Evolutionary conservation across 2,113 vertebrate species (phyloP).

Genomic region (Todiramphus saurophagus): DNA sequence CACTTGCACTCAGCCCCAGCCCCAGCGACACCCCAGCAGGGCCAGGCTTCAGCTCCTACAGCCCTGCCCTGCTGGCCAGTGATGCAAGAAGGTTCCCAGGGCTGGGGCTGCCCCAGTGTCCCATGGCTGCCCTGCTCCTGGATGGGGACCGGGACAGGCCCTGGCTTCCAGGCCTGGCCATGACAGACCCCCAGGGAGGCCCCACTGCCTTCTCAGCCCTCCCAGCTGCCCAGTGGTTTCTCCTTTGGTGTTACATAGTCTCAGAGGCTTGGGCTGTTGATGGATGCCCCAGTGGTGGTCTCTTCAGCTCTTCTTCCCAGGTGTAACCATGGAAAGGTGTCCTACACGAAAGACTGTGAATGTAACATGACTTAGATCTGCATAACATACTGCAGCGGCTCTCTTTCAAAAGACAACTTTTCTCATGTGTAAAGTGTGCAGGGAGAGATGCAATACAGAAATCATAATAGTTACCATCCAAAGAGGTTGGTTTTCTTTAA

Average conservation of each 20-base stretch:
- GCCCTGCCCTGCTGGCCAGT: neutral
- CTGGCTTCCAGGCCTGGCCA: neutral
- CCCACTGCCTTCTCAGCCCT: accelerated
- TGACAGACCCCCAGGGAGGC: accelerated
- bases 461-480: neutral
- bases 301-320: neutral
- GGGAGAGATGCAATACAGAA: neutral
- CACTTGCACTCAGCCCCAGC: neutral
- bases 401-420: neutral
- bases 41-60: neutral
- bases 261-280: accelerated
- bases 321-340: neutral
- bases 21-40: neutral
- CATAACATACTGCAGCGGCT: neutral
- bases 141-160: accelerated
- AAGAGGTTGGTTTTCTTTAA: neutral
- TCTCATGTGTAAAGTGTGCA: neutral
- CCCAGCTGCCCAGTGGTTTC: accelerated
- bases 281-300: accelerated
- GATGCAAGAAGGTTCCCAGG: neutral
- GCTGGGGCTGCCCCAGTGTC: neutral
- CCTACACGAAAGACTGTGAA: neutral
- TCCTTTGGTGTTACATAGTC: neutral
- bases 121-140: neutral
- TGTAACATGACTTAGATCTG: neutral